Base-by-base conservation (phyloP, 1,140 invertebrate genomes). In the Drosophila elegans region DNA sequence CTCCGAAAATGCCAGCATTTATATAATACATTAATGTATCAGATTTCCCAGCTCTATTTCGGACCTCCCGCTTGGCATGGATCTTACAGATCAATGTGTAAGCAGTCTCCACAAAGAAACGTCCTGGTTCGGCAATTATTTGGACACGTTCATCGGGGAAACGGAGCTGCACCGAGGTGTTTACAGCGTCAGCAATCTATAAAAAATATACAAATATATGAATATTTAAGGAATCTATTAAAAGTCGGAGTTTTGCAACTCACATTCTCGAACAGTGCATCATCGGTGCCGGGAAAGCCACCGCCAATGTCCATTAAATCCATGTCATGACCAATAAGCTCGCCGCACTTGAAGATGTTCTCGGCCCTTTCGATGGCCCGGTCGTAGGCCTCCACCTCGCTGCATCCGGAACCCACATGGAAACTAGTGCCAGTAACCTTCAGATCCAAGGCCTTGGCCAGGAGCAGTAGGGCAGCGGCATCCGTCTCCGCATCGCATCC, bases 1-100 rank as follows among this genome's bases (percentile, higher is more conserved):
- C 98, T 13, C 98, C 98, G 93, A 99, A 99, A 34, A 99, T 97
- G 0, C 99, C 97, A 93, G 99, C 99, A 93, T 99, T 99, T 76
- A 99, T 96, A 93, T 98, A 99, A 93, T 98, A 98, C 98, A 99
- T 99, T 72, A 95, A 95, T 53, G 95, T 94, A 29, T 93, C 92
- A 56, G 94, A 92, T 9, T 91, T 91, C 0, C 91, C 92, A 25
- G 92, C 75, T 52, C 93, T 67, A 42, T 93, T 91, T 16, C 93
- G 92, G 12, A 97, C 94, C 21, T 95, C 94, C 49, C 97, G 94
- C 81, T 96, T 97, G 46, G 97, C 96, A 90, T 98, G 96, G 57
- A 99, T 95, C 80, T 96, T 96, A 52, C 97, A 96, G 52, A 96
- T 95, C 16, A 99, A 94, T 21, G 98, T 98, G 93, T 98, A 98